These are phyloP conservation scores for Harpagus bidentatus DNA, from an alignment of 2,113 vertebrate genomes.

Conservation along the genomic window DNA sequence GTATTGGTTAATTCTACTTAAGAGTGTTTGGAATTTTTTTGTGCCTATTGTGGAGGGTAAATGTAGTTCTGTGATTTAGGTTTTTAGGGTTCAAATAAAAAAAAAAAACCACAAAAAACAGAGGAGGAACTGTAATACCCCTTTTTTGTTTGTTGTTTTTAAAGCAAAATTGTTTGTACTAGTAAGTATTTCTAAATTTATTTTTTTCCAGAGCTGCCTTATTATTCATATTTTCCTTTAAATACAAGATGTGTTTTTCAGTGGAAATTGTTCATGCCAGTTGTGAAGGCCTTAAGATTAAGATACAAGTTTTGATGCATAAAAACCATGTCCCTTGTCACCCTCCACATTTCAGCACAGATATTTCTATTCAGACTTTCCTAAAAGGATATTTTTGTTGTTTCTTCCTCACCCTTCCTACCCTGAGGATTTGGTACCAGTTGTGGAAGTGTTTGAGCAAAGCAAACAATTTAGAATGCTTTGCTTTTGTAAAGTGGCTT, in stretches of 20 bases:
- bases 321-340: background rate
- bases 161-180: background rate
- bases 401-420: background rate
- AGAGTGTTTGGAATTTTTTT: background rate
- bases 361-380: background rate
- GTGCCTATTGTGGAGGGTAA: background rate
- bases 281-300: background rate
- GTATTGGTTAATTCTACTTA: background rate
- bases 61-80: background rate
- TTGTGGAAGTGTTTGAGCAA: background rate
- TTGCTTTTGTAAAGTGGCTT: background rate
- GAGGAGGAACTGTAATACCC: background rate
- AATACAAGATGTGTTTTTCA: background rate
- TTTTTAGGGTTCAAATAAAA: background rate
- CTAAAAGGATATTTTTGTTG: background rate
- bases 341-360: rapidly evolving
- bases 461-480: background rate
- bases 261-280: background rate
- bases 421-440: background rate
- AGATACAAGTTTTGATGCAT: background rate
- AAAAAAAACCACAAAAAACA: background rate
- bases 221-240: background rate
- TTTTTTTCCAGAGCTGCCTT: background rate
- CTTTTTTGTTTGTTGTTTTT: background rate
- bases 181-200: background rate